Conservation (phyloP, 1,140 invertebrate genomes). For the Brachionus rubens region DNA sequence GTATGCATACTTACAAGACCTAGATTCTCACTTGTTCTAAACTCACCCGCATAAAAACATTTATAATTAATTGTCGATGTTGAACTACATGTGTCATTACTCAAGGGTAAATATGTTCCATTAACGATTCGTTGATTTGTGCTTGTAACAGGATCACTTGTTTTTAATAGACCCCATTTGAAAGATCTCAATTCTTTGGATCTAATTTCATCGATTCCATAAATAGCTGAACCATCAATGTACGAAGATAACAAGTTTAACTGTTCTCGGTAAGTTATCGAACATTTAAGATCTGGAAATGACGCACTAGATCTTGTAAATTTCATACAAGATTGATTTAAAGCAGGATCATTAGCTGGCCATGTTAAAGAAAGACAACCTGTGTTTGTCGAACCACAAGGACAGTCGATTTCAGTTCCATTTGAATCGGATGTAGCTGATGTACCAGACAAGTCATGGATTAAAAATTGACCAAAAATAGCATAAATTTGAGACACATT, state of each 20-base stretch:
- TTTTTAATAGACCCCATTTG: neutral
- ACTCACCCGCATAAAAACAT: slow-evolving; percentile 25
- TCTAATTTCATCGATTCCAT: slow-evolving; percentile 63
- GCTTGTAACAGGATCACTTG: neutral
- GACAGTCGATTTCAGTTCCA: neutral
- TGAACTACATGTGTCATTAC: slow-evolving; percentile 3
- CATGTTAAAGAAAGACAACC: neutral
- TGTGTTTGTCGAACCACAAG: neutral
- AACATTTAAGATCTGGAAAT: slow-evolving; percentile 5
- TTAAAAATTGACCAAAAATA: slow-evolving; percentile 73
- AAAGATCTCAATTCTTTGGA: slow-evolving; percentile 6
- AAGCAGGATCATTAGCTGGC: neutral
- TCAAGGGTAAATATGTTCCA: neutral
- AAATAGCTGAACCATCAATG: slow-evolving; percentile 78
- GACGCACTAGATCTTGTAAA: slow-evolving; percentile 8
- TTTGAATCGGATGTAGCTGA: slow-evolving; percentile 40
- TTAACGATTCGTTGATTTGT: neutral
- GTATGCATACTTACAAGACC: slow-evolving; percentile 68
- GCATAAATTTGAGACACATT: neutral
- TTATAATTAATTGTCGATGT: neutral
- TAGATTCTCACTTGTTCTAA: neutral
- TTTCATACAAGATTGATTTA: slow-evolving; percentile 10
- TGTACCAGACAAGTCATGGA: slow-evolving; percentile 49
- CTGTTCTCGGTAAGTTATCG: slow-evolving; percentile 61
- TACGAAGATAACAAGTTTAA: slow-evolving; percentile 76